Evolutionary conservation across 2,113 vertebrate species (phyloP).

Genomic region (Antechinus stuartii): DNA sequence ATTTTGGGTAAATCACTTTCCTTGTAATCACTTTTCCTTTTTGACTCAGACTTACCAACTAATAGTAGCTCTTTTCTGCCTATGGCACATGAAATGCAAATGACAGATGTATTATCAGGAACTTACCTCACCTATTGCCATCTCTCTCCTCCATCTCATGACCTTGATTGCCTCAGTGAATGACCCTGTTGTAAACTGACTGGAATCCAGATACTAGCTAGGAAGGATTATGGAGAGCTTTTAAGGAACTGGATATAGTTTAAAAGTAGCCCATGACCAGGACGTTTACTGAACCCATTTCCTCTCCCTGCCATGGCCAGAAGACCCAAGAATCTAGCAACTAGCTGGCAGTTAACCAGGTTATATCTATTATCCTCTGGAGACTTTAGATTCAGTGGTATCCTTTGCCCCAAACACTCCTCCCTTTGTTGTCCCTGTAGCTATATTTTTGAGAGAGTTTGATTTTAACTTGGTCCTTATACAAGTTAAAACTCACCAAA

Average conservation of each 20-base stretch:
- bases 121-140: background rate
- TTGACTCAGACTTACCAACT: background rate
- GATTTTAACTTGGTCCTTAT: background rate
- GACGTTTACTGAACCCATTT: background rate
- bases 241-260: background rate
- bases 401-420: background rate
- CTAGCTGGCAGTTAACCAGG: background rate
- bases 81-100: background rate
- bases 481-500: background rate
- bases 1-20: background rate
- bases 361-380: background rate
- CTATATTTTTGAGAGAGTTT: background rate
- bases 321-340: background rate
- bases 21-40: background rate
- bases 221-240: background rate
- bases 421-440: background rate
- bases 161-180: background rate
- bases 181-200: background rate
- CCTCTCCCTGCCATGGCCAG: background rate
- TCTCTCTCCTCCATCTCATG: background rate
- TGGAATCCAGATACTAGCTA: background rate
- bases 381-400: background rate
- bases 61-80: background rate
- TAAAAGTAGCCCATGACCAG: background rate
- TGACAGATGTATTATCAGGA: background rate